phyloP scores from a whole-genome alignment of 2,888 invertebrate genomes.

The Lasioglossum villosulum region DNA sequence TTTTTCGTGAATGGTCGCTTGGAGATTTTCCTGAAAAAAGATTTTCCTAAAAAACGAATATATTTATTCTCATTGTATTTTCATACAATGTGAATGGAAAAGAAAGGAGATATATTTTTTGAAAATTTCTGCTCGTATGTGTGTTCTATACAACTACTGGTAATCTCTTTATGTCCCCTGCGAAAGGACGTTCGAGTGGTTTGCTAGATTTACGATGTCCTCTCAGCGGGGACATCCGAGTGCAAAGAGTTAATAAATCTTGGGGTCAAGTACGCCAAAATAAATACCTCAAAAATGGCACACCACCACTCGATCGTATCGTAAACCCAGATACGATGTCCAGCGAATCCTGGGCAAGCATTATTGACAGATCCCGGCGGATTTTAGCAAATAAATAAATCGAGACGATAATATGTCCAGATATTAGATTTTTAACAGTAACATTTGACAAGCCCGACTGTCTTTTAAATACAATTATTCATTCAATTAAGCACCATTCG shows the following conservation, averaged over 20 bases:
- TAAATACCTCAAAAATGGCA: constrained; percentile 2
- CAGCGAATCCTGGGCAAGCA: neutral
- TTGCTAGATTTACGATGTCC: constrained; percentile 6
- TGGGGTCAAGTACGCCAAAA: constrained; percentile 6
- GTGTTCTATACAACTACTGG: neutral
- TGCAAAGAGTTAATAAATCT: constrained; percentile 2
- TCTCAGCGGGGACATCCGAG: neutral
- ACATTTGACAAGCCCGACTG: no score
- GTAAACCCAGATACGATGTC: neutral
- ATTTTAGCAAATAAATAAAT: neutral
- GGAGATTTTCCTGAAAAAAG: no score
- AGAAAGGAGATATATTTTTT: neutral
- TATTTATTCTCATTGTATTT: neutral
- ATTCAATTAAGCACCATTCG: no score
- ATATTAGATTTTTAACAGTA: no score
- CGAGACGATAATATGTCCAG: neutral
- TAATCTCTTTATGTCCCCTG: neutral
- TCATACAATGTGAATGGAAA: neutral
- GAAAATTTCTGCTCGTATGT: neutral
- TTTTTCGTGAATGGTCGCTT: no score
- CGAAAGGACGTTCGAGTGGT: neutral
- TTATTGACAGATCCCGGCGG: neutral
- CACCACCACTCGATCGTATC: neutral
- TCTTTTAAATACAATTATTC: no score
- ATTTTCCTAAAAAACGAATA: neutral